phyloP scores from a whole-genome alignment of 37 sponge, comb jelly and placozoan genomes.

The Agelas oroides region DNA sequence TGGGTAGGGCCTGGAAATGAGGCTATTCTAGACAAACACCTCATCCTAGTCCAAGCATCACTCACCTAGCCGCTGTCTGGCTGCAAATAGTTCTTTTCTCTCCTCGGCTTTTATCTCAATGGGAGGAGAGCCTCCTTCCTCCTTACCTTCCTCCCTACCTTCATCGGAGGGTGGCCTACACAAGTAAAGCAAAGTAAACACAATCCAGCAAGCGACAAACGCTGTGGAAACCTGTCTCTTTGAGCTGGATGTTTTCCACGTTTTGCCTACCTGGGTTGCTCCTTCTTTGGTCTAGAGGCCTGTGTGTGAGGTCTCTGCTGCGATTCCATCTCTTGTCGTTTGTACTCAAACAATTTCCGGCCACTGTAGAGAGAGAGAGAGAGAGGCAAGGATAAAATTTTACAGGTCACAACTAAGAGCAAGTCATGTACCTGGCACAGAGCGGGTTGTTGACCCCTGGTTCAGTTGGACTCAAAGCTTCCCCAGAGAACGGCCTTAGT shows the following conservation, averaged over 20 bases:
- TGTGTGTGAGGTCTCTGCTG: constrained; percentile 38
- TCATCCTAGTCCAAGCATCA: no score
- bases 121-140: constrained; percentile 48
- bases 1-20: no score
- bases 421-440: constrained; percentile 14
- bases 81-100: constrained; percentile 45
- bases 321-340: constrained; percentile 31
- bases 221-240: no score
- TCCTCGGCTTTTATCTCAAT: constrained; percentile 61
- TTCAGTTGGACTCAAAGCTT: background rate
- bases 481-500: constrained; percentile 35
- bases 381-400: no score
- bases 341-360: constrained; percentile 59
- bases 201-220: no score
- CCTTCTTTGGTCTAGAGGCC: constrained; percentile 12
- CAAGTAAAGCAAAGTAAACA: no score
- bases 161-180: background rate
- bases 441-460: background rate
- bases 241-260: background rate
- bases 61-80: constrained; percentile 67
- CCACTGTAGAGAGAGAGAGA: constrained; percentile 29
- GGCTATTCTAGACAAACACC: no score
- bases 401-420: background rate
- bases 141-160: constrained; percentile 37
- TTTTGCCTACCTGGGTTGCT: background rate